These are phyloP conservation scores for Alligator mississippiensis DNA, from an alignment of 2,113 vertebrate genomes.

Conservation along the genomic window DNA sequence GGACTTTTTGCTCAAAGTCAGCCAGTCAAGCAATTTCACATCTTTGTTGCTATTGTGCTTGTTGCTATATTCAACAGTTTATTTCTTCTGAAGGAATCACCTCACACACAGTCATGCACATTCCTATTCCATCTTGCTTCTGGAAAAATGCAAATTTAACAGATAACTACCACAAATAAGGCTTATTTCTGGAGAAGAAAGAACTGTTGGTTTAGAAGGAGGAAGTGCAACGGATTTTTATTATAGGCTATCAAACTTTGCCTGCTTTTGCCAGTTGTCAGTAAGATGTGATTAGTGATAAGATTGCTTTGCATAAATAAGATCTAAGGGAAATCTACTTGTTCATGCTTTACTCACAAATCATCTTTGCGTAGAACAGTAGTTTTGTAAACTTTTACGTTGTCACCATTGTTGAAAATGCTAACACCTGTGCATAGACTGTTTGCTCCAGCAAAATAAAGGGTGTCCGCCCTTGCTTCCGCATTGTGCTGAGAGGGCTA, in stretches of 20 bases:
- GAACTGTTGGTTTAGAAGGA: background rate
- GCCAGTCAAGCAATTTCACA: background rate
- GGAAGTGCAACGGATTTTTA: conserved; percentile 12
- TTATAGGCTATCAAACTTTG: background rate
- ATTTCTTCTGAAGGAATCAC: conserved; percentile 20
- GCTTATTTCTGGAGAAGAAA: conserved; percentile 18
- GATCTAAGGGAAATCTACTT: conserved; percentile 34
- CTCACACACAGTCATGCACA: background rate
- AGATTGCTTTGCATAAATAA: conserved; percentile 51
- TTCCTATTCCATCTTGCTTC: conserved; percentile 8
- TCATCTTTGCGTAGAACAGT: conserved; percentile 44
- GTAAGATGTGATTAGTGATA: conserved; percentile 40
- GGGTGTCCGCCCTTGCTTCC: background rate
- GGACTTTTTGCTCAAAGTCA: conserved; percentile 6
- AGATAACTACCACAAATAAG: conserved; percentile 2
- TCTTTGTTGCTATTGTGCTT: conserved; percentile 19
- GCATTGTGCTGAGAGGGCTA: background rate
- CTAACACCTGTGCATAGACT: conserved; percentile 32
- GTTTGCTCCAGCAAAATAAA: conserved; percentile 41
- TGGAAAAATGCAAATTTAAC: background rate
- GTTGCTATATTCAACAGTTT: conserved; percentile 29
- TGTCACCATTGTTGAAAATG: conserved; percentile 51
- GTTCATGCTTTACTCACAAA: conserved; percentile 56
- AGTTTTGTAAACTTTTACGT: conserved; percentile 51
- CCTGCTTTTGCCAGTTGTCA: conserved; percentile 28